Evolutionary conservation across 1,140 invertebrate species (phyloP).

Genomic region (Branchinecta lynchi): DNA sequence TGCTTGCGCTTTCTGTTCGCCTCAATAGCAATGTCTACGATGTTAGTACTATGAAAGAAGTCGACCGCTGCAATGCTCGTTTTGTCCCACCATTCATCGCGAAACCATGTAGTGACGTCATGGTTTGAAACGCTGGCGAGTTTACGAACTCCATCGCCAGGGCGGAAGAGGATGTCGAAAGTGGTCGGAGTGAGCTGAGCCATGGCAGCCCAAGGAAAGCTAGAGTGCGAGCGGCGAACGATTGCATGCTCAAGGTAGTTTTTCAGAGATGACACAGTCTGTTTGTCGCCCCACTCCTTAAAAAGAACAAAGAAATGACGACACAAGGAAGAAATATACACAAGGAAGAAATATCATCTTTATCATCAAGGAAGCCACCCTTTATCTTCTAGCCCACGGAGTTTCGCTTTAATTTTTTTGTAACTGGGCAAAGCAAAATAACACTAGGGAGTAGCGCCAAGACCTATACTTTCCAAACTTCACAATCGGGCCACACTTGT

Average conservation of each 20-base stretch:
- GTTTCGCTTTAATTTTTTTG: no score
- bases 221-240: slow-evolving; percentile 27
- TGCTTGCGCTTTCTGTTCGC: slow-evolving; percentile 33
- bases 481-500: no score
- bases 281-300: slow-evolving; percentile 47
- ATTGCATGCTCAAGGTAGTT: slow-evolving; percentile 40
- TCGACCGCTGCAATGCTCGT: slow-evolving; percentile 58
- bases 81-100: slow-evolving; percentile 43
- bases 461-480: no score
- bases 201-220: slow-evolving; percentile 55
- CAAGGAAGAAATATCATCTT: neutral
- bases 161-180: slow-evolving; percentile 45
- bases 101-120: slow-evolving; percentile 47
- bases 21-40: slow-evolving; percentile 49
- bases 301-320: slow-evolving; percentile 4
- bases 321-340: neutral
- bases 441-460: no score
- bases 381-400: no score
- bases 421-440: no score
- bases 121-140: slow-evolving; percentile 51
- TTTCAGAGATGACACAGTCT: slow-evolving; percentile 36
- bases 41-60: slow-evolving; percentile 58
- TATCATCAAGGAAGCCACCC: no score
- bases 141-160: slow-evolving; percentile 43
- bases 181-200: slow-evolving; percentile 57